These are phyloP conservation scores for Talpa occidentalis DNA, from an alignment of 2,113 vertebrate genomes.

Conservation along the genomic window DNA sequence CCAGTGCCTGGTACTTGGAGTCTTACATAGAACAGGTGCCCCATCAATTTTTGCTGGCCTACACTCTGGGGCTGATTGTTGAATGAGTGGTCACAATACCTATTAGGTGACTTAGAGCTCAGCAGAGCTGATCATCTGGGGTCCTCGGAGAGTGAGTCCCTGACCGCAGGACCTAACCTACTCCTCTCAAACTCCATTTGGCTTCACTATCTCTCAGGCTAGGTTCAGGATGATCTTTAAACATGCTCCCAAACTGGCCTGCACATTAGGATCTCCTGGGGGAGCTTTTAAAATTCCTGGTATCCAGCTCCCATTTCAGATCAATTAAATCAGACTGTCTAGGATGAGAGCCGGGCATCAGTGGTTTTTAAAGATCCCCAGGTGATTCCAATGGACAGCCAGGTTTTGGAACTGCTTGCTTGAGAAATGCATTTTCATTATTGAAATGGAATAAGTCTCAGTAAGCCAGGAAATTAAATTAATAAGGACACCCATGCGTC, in stretches of 20 bases:
- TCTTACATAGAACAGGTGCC: neutral
- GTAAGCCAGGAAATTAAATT: neutral
- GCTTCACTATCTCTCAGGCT: neutral
- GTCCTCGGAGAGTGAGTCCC: neutral
- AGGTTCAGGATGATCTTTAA: neutral
- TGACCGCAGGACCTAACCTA: neutral
- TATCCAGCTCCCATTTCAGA: neutral
- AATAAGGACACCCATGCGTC: neutral
- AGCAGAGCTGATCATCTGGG: neutral
- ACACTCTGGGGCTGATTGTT: neutral
- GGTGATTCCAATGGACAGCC: neutral
- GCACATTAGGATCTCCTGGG: neutral
- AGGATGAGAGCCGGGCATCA: neutral
- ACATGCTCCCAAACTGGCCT: neutral
- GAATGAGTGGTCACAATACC: neutral
- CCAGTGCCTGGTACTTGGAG: neutral
- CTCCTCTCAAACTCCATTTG: neutral
- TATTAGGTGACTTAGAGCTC: neutral
- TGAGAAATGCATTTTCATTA: neutral
- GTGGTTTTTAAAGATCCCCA: constrained; percentile 1
- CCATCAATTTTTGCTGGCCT: neutral
- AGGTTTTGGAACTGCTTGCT: neutral
- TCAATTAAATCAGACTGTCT: constrained; percentile 16
- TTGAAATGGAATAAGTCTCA: neutral
- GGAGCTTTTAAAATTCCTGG: neutral